phyloP scores from a whole-genome alignment of 2,888 invertebrate species.

The Eudemis profundana region DNA sequence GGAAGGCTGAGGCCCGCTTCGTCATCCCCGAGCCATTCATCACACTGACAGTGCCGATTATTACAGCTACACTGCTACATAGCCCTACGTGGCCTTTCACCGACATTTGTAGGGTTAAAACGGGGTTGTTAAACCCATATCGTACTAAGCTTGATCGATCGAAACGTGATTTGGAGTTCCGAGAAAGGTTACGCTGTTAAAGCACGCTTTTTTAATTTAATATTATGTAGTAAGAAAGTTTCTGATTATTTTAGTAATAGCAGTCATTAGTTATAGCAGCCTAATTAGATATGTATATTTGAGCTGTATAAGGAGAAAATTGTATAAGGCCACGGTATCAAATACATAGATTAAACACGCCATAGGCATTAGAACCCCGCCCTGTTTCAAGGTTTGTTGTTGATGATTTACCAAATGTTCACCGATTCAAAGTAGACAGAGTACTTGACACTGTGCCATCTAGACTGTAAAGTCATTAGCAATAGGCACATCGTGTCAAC shows the following conservation, averaged over 20 bases:
- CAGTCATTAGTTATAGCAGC: not conserved
- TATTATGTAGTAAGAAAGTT: not conserved
- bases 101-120: slow-evolving; percentile 59
- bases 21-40: slow-evolving; percentile 76
- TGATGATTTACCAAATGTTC: no score
- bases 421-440: no score
- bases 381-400: no score
- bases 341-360: no score
- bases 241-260: not conserved
- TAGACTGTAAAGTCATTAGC: no score
- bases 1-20: slow-evolving; percentile 61
- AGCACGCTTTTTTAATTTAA: slow-evolving; percentile 13
- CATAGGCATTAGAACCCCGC: no score
- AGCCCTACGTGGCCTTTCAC: slow-evolving; percentile 56
- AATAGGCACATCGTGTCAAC: no score
- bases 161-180: slow-evolving; percentile 20
- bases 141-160: slow-evolving; percentile 38
- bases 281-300: no score
- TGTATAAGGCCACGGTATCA: no score
- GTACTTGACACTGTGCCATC: no score
- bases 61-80: slow-evolving; percentile 63
- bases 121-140: slow-evolving; percentile 56
- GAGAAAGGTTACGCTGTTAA: slow-evolving; percentile 13
- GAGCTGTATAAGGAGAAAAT: no score
- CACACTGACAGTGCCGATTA: slow-evolving; percentile 76